Base-by-base conservation (phyloP, 2,888 invertebrate genomes). In the Adela reaumurella region DNA sequence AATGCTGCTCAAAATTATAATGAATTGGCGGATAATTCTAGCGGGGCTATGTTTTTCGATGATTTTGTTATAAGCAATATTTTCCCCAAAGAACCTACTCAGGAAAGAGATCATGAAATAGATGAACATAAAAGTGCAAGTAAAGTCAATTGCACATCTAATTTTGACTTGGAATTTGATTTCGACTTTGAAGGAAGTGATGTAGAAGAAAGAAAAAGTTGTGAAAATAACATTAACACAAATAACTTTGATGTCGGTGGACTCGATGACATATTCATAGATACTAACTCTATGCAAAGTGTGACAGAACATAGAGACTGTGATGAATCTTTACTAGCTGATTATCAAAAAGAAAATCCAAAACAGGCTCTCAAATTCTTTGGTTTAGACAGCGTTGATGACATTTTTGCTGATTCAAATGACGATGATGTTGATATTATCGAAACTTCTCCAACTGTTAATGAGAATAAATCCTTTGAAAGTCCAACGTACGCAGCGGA, bases 301-400 rank as follows among this genome's bases (percentile, higher is more conserved):
- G 17, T n/a, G 17, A 42, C 17, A 24, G 10, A 18, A 17, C 3
- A 29, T 47, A 24, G 28, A 28, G 19, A 17, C 46, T 16, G 19
- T 16, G 19, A 14, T 19, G 20, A 50, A 48, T 35, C 24, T n/a
- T n/a, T n/a, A n/a, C n/a, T n/a, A 28, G n/a, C 35, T 8, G 46
- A 24, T 42, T 48, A 46, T 19, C 56, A 58, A 44, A 24, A 44
- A 17, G 20, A 46, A 29, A 55, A 58, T 50, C 57, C 61, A 2
- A 61, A 63, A 50, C 58, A 67, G 53, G 60, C 64, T 1, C 57
- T 77, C 51, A 64, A 62, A 48, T 68, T 70, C 58, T 70, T 82
- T 29, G 77, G 80, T 48, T 61, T 81, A 43, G 67, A 73, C 46
- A 73, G 70, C 53, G 71, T 82, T 51, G 69, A 80, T 41, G 80